Base-by-base conservation (phyloP, 1,140 invertebrate species). In the Euglossa dilemma region DNA sequence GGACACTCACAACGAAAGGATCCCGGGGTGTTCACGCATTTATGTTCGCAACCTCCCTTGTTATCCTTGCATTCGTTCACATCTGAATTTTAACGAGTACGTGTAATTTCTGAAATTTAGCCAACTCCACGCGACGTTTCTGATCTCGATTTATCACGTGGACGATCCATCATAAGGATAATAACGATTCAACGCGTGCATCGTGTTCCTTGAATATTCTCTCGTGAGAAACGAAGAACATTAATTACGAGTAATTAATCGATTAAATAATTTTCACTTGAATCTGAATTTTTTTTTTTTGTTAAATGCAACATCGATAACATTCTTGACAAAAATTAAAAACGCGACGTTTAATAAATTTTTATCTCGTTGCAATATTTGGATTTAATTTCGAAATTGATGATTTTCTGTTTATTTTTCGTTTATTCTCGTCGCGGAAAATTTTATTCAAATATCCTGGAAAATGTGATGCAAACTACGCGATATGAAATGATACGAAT, bases 21-120 rank as follows among this genome's bases (percentile, higher is more conserved):
- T 67, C 95, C 95, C 25, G 93, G 92, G 16, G 92, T 95, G 86
- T 95, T 95, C 85, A 95, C 91, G 83, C 96, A 96, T 66, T 93
- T 92, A 85, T 95, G 95, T 85, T 96, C 95, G 89, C 97, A 97
- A 74, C 95, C 95, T 75, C 96, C 97, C 90, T 97, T 97, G 56
- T 96, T 95, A 75, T 95, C 94, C 85, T 95, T 89, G 90, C 98
- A 98, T 93, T 98, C 98, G 93, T 98, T 96, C 82, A 98, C 95
- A 93, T 98, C 97, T 93, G 95, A 18, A 74, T 76, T 83, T 83
- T 57, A 77, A 83, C 23, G 74, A 63, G 36, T 61, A 70, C 66
- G 75, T 77, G 75, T 83, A 52, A 77, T 70, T 63, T 36, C 18
- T 18, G 11, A 16, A 64, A 70, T 83, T 78, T 64, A 6, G 66